Base-by-base conservation (phyloP, 2,888 invertebrate genomes). In the Melanargia galathea region DNA sequence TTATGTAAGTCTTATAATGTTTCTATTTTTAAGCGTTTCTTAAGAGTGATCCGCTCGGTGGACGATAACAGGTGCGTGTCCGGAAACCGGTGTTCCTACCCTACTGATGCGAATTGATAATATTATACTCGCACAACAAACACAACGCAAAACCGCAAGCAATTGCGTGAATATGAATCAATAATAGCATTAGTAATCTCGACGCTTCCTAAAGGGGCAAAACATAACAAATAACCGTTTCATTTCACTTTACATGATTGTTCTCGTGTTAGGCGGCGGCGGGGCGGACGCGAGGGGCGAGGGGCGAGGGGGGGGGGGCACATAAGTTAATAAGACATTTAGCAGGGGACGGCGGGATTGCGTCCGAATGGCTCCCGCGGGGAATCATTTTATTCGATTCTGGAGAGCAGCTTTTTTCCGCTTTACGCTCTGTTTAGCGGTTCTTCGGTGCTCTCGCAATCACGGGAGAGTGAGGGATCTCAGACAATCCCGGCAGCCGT, bases 351-450 rank as follows among this genome's bases (percentile, higher is more conserved):
- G 88, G 91, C 90, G 88, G 90, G 90, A 90, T 90, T 93, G 93
- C 92, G 92, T 93, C 92, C 92, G 93, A 93, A 94, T 93, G 93
- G 93, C 93, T 92, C 94, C 93, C 93, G 85, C 78, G 94, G 93
- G 94, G 93, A 94, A 94, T 94, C 93, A 93, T 93, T 93, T 93
- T 93, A 93, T 94, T 93, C 93, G 93, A 93, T 93, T 93, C 93
- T 91, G 92, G 92, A 90, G 85, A 83, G 84, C 86, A 85, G 84
- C 83, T 86, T 90, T 90, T 89, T 90, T 90, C 85, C 84, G 85
- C 84, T 87, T 87, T 84, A 84, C 86, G 89, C 90, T 89, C 89
- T 85, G 89, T 88, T 91, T 87, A 87, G 87, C 87, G 86, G 87
- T 84, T 81, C 80, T 71, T 77, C 76, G 74, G 75, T 75, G 76